Evolutionary conservation across 2,113 vertebrate genomes (phyloP).

Genomic region (Hystrix cristata): DNA sequence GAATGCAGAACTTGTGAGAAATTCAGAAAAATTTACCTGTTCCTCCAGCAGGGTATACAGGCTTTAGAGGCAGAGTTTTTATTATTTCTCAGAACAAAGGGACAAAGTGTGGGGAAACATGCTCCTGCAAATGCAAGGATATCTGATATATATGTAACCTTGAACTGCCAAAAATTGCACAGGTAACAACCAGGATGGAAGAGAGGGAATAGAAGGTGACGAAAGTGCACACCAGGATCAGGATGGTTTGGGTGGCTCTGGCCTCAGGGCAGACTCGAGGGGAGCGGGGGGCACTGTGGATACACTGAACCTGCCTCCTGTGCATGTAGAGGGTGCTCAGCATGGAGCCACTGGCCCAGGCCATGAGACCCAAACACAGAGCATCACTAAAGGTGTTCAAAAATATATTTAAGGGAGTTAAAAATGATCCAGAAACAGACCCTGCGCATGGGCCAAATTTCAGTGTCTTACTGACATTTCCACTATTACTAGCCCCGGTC

Average conservation of each 20-base stretch:
- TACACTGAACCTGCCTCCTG: no score
- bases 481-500: background rate
- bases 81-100: background rate
- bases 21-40: background rate
- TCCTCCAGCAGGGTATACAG: background rate
- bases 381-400: background rate
- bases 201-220: background rate
- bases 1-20: no score
- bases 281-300: no score
- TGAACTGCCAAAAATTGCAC: background rate
- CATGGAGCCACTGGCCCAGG: no score
- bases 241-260: background rate
- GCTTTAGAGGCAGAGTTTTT: background rate
- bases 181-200: background rate
- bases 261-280: no score
- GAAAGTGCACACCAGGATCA: background rate
- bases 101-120: background rate
- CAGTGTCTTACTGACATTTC: background rate
- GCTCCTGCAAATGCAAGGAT: background rate
- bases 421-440: background rate
- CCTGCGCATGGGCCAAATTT: background rate
- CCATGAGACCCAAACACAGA: background rate
- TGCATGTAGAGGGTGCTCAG: background rate
- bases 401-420: background rate
- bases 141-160: no score